Evolutionary conservation across 2,113 vertebrate genomes (phyloP).

Genomic region (Tychaedon coryphoeus): DNA sequence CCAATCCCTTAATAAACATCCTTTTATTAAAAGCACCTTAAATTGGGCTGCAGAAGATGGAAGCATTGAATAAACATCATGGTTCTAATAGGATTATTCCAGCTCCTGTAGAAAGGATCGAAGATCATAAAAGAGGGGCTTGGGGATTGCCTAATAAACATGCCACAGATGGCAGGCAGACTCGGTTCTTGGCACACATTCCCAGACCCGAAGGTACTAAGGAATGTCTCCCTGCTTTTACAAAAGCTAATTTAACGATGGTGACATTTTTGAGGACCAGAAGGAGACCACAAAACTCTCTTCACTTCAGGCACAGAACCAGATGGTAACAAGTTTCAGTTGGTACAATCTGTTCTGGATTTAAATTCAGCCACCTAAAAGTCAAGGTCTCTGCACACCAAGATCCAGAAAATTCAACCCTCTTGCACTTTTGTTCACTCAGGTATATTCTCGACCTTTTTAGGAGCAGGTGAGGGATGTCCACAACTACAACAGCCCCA

Average conservation of each 20-base stretch:
- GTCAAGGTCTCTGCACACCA: background rate
- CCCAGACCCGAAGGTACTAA: background rate
- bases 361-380: background rate
- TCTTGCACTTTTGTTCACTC: background rate
- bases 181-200: background rate
- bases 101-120: background rate
- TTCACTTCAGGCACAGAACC: slow-evolving; percentile 29
- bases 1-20: background rate
- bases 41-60: background rate
- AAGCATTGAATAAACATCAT: background rate
- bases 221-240: slow-evolving; percentile 12
- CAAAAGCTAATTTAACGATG: background rate
- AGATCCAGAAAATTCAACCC: background rate
- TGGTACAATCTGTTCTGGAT: slow-evolving; percentile 6
- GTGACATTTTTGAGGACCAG: slow-evolving; percentile 43
- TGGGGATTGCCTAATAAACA: background rate
- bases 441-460: fast-evolving
- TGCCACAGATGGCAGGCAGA: slow-evolving; percentile 36
- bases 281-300: slow-evolving; percentile 53
- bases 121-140: background rate
- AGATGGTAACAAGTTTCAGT: slow-evolving; percentile 33
- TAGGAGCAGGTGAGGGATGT: background rate
- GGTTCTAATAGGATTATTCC: background rate
- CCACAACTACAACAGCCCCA: background rate
- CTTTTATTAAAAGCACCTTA: background rate